Evolutionary conservation across 1,140 invertebrate genomes (phyloP).

Genomic region (Drosophila repletoides): DNA sequence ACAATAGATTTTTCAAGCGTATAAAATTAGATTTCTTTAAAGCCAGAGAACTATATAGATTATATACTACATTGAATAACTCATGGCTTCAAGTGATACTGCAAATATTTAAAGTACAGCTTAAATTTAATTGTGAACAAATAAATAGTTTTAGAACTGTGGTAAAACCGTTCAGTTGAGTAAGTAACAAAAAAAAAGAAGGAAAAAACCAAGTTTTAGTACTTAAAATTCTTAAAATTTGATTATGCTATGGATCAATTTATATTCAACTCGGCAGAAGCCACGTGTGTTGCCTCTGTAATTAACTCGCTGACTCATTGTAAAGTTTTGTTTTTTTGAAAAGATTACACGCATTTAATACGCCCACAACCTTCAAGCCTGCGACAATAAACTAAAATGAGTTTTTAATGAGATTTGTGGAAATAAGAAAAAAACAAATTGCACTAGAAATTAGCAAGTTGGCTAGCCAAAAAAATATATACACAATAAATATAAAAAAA

Average conservation of each 20-base stretch:
- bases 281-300: slow-evolving; percentile 25
- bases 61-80: no score
- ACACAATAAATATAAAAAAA: background rate
- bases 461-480: slow-evolving; percentile 29
- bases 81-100: no score
- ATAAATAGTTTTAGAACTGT: background rate
- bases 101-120: no score
- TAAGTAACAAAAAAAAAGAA: background rate
- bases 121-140: background rate
- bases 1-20: no score
- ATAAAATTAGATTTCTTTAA: no score
- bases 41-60: no score
- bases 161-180: background rate
- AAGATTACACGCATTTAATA: slow-evolving; percentile 33
- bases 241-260: slow-evolving; percentile 10
- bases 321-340: slow-evolving; percentile 35
- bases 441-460: slow-evolving; percentile 68
- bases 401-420: slow-evolving; percentile 46
- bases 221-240: background rate
- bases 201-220: background rate
- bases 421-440: slow-evolving; percentile 45
- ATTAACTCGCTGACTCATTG: slow-evolving; percentile 37
- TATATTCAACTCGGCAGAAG: slow-evolving; percentile 35
- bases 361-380: slow-evolving; percentile 42
- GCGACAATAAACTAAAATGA: slow-evolving; percentile 17